A percentile compares a stretch with the other conserved stretches of the same genome.
These are phyloP conservation scores for Meteorus sp. DNA, from an alignment of 1,140 invertebrate genomes.

Conservation along the genomic window DNA sequence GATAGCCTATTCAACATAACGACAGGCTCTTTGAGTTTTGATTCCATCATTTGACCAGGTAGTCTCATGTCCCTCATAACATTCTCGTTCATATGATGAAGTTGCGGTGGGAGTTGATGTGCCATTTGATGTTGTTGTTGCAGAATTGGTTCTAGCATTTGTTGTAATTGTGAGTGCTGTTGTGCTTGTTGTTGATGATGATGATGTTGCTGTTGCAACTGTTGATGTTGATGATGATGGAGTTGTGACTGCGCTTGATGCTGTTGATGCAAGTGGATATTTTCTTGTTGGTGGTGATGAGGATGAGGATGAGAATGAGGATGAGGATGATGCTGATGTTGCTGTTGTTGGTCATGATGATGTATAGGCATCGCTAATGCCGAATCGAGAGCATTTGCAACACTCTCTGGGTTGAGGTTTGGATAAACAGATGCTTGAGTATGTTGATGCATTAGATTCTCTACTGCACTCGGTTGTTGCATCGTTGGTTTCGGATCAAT, in stretches of 20 bases:
- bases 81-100: slow-evolving; percentile 44
- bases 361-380: slow-evolving; percentile 14
- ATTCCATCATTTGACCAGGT: slow-evolving; percentile 19
- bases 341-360: slow-evolving; percentile 7
- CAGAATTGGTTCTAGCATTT: no score
- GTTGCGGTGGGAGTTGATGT: slow-evolving; percentile 11
- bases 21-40: slow-evolving; percentile 54
- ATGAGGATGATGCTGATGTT: slow-evolving; percentile 2
- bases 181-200: not conserved
- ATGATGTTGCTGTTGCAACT: slow-evolving; percentile 20
- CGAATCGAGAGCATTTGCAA: slow-evolving; percentile 24
- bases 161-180: slow-evolving; percentile 21
- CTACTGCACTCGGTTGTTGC: not conserved
- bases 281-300: not conserved
- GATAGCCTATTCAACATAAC: slow-evolving; percentile 67
- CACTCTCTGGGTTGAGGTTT: slow-evolving; percentile 36
- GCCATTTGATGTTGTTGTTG: not conserved
- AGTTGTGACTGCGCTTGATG: not conserved
- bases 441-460: slow-evolving; percentile 16
- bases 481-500: slow-evolving; percentile 35
- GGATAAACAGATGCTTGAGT: slow-evolving; percentile 14
- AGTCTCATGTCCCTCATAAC: slow-evolving; percentile 40
- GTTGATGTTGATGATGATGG: slow-evolving; percentile 8
- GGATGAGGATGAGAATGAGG: not conserved
- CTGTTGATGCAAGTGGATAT: not conserved